A percentile compares a stretch with the other conserved stretches of the same genome.
These are phyloP conservation scores for Perizoma flavofasciatum DNA, from an alignment of 2,888 invertebrate species.

Conservation along the genomic window DNA sequence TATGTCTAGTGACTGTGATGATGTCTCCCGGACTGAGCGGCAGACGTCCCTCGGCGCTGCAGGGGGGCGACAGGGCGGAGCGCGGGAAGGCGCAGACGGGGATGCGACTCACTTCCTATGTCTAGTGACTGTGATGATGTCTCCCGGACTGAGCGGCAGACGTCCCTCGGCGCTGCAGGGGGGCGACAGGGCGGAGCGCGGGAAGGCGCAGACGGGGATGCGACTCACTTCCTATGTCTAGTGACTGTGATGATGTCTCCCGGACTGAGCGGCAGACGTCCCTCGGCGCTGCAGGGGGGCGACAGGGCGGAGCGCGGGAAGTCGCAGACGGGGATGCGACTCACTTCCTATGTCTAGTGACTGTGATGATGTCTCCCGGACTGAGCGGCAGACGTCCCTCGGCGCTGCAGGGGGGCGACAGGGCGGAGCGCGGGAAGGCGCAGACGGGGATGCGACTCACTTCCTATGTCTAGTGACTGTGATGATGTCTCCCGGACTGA, in stretches of 20 bases:
- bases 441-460: slow-evolving; percentile 88
- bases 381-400: slow-evolving; percentile 91
- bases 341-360: slow-evolving; percentile 96
- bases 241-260: slow-evolving; percentile 92
- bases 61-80: slow-evolving; percentile 85
- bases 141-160: slow-evolving; percentile 87
- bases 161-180: slow-evolving; percentile 95
- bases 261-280: slow-evolving; percentile 87
- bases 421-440: slow-evolving; percentile 54
- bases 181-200: slow-evolving; percentile 71
- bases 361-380: slow-evolving; percentile 88
- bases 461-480: slow-evolving; percentile 94
- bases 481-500: slow-evolving; percentile 88
- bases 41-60: slow-evolving; percentile 93
- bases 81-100: slow-evolving; percentile 77
- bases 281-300: slow-evolving; percentile 94
- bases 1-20: slow-evolving; percentile 93
- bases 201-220: slow-evolving; percentile 82
- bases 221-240: too few species aligned
- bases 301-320: slow-evolving; percentile 56
- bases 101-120: too few species aligned
- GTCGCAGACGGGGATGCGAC: slow-evolving; percentile 85
- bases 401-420: slow-evolving; percentile 90
- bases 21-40: slow-evolving; percentile 87
- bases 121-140: slow-evolving; percentile 91